These are phyloP conservation scores for Calosoma granatense DNA, from an alignment of 1,140 invertebrate genomes.

Conservation along the genomic window DNA sequence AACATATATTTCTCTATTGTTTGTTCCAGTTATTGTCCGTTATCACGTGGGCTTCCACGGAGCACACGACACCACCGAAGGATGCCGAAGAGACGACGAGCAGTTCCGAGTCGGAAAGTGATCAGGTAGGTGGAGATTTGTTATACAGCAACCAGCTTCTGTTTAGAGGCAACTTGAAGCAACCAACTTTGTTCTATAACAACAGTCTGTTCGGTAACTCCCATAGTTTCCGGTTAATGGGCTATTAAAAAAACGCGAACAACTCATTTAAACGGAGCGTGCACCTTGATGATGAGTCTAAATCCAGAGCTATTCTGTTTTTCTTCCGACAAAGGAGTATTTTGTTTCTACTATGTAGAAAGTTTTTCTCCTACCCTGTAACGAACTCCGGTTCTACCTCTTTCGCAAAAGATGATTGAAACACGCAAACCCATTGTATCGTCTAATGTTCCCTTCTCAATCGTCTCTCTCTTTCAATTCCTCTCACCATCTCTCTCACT, in stretches of 20 bases:
- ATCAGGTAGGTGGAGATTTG: neutral
- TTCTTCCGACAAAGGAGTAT: neutral
- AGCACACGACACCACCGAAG: neutral
- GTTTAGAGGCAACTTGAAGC: too few species aligned
- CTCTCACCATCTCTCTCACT: too few species aligned
- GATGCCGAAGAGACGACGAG: neutral
- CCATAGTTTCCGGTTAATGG: too few species aligned
- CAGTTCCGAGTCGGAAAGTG: neutral
- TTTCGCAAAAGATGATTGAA: neutral
- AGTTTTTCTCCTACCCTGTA: neutral
- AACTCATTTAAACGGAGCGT: slow-evolving; percentile 1
- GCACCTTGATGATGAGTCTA: neutral
- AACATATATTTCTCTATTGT: too few species aligned
- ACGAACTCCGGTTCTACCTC: neutral
- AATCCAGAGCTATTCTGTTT: neutral
- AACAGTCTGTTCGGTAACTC: too few species aligned
- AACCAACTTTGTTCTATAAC: too few species aligned
- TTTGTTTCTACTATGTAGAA: too few species aligned
- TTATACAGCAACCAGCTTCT: too few species aligned
- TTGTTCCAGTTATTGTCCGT: neutral
- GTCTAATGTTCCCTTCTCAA: neutral
- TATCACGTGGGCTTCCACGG: neutral
- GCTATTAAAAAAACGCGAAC: slow-evolving; percentile 5
- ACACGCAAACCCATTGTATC: neutral
- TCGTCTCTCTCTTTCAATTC: too few species aligned